Evolutionary conservation across 35 echinoderm and acorn worm species (phyloP).

Genomic region (Heliocidaris erythrogramma): DNA sequence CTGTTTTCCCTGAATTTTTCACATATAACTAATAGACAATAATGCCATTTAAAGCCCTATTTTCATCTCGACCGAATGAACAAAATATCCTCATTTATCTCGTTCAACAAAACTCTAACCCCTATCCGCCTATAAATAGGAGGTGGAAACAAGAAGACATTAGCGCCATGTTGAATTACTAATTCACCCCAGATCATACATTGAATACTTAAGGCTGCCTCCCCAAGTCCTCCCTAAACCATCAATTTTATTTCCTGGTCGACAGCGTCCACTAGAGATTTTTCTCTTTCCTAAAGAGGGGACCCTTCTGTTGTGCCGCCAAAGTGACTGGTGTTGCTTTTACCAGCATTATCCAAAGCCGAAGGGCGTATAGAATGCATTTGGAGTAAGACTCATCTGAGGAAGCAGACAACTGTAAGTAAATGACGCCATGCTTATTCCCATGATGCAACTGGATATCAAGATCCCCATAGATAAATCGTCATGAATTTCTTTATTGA

Average conservation of each 20-base stretch:
- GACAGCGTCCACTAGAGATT: background rate
- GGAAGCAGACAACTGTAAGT: background rate
- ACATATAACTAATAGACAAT: too few relatives aligned
- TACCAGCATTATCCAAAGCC: constrained; percentile 20
- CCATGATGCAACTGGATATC: background rate
- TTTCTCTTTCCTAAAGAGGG: background rate
- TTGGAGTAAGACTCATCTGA: background rate
- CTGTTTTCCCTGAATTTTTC: too few relatives aligned
- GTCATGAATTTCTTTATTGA: background rate
- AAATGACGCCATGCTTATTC: background rate
- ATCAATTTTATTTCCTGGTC: constrained; percentile 29
- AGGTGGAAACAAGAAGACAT: background rate
- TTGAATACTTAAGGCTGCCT: background rate
- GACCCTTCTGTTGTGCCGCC: constrained; percentile 30
- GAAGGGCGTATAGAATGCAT: constrained; percentile 1
- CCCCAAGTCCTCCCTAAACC: background rate
- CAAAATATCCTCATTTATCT: too few relatives aligned
- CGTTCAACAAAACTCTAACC: too few relatives aligned
- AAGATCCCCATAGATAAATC: background rate
- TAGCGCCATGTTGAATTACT: constrained; percentile 47
- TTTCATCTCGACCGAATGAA: too few relatives aligned
- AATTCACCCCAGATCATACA: constrained; percentile 19
- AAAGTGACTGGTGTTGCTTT: constrained; percentile 33
- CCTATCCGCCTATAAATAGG: too few relatives aligned
- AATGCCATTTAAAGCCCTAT: too few relatives aligned